These are phyloP conservation scores for Drosophila colorata DNA, from an alignment of 2,888 invertebrate genomes.

Conservation along the genomic window DNA sequence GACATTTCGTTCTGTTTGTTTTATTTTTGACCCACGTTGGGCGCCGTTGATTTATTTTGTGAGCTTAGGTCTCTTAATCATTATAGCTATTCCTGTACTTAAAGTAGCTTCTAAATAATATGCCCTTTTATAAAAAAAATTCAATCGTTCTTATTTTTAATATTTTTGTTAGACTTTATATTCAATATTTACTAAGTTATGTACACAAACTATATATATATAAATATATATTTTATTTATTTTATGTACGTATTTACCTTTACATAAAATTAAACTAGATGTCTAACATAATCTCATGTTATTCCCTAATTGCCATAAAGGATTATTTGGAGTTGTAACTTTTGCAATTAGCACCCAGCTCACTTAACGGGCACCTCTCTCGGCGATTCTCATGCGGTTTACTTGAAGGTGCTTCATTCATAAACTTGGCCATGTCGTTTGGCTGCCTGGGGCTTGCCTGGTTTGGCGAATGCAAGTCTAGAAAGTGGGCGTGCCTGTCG, in stretches of 20 bases:
- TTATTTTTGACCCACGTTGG: not conserved
- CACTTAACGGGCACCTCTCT: conserved; percentile 13
- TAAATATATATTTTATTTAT: no score
- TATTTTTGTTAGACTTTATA: no score
- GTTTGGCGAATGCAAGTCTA: conserved; percentile 22
- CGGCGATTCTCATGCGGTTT: conserved; percentile 38
- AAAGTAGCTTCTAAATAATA: no score
- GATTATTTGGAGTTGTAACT: not conserved
- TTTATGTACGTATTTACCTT: no score
- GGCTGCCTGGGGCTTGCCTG: conserved; percentile 8
- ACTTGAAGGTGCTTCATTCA: conserved; percentile 19
- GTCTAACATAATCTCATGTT: no score
- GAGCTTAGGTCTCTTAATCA: not conserved
- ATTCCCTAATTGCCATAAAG: not conserved
- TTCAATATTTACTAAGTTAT: no score
- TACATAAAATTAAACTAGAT: not conserved
- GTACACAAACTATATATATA: no score
- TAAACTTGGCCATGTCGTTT: conserved; percentile 1
- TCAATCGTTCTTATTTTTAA: no score
- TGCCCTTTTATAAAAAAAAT: no score
- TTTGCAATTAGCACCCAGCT: not conserved
- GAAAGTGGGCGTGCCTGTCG: conserved; percentile 41
- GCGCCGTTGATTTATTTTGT: not conserved
- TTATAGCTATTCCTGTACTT: no score
- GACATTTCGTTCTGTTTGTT: no score